A percentile compares a stretch with the other conserved stretches of the same genome.
Conservation (phyloP, 2,888 invertebrate species). For the Psylliodes chrysocephalus region DNA sequence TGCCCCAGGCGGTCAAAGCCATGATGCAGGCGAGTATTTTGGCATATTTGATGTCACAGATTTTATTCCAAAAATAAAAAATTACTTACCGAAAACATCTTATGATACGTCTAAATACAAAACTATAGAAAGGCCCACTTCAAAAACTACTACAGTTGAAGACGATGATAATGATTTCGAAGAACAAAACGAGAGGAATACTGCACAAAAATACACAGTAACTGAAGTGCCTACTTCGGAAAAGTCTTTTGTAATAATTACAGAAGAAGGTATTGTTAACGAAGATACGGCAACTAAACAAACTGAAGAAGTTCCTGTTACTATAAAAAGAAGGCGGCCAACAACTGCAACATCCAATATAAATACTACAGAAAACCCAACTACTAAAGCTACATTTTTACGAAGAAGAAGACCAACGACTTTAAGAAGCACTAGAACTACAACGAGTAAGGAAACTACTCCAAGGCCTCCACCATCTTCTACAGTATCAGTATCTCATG, state of each 20-base stretch:
- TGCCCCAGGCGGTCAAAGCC: constrained; percentile 53
- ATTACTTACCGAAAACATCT: constrained; percentile 56
- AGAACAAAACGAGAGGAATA: no score
- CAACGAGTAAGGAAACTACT: neutral
- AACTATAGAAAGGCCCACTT: constrained; percentile 56
- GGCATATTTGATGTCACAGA: constrained; percentile 61
- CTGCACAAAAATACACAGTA: neutral
- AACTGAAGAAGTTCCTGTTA: constrained; percentile 15
- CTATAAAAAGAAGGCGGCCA: constrained; percentile 19
- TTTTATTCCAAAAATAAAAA: constrained; percentile 57
- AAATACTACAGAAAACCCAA: constrained; percentile 9
- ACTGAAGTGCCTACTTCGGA: constrained; percentile 24
- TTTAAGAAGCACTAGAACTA: constrained; percentile 33
- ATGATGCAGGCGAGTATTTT: constrained; percentile 41
- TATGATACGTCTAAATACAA: constrained; percentile 62
- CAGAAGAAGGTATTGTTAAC: constrained; percentile 11
- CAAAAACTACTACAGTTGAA: constrained; percentile 49
- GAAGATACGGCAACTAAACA: constrained; percentile 15
- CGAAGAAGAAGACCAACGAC: constrained; percentile 42
- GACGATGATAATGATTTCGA: constrained; percentile 40
- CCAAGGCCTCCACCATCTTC: neutral
- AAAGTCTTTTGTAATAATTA: neutral
- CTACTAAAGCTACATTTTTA: constrained; percentile 30
- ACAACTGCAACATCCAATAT: constrained; percentile 40
- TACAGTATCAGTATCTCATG: constrained; percentile 12